Evolutionary conservation across 2,888 invertebrate species (phyloP).

Genomic region (Cabera pusaria): DNA sequence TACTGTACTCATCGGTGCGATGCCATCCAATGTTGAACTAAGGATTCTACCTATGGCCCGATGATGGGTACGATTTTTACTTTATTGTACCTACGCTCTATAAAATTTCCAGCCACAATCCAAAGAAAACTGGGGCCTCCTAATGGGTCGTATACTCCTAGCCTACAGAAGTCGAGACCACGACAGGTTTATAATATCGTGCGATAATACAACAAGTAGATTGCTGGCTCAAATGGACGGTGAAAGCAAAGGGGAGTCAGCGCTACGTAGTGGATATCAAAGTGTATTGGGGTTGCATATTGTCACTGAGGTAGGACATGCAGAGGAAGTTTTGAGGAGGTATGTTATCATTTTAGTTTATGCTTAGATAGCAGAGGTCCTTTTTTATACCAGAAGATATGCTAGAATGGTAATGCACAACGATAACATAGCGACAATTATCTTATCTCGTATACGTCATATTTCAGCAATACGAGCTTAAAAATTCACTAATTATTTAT

Average conservation of each 20-base stretch:
- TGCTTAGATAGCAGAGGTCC: no score
- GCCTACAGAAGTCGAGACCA: slow-evolving; percentile 75
- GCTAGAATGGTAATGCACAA: no score
- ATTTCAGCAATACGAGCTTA: no score
- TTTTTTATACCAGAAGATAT: no score
- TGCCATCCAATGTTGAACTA: no score
- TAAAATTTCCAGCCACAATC: slow-evolving; percentile 63
- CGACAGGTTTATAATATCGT: slow-evolving; percentile 55
- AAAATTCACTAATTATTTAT: no score
- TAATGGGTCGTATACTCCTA: slow-evolving; percentile 88
- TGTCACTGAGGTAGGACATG: slow-evolving; percentile 65
- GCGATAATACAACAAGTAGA: slow-evolving; percentile 61
- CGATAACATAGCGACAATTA: no score
- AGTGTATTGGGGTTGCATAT: slow-evolving; percentile 73
- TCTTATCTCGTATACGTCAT: no score
- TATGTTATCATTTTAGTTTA: slow-evolving; percentile 34
- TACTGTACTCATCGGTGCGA: no score
- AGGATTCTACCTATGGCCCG: no score
- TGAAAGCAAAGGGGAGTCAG: slow-evolving; percentile 66
- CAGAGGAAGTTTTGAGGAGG: slow-evolving; percentile 61
- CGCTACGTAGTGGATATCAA: slow-evolving; percentile 69
- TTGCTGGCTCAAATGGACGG: slow-evolving; percentile 65
- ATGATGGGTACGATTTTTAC: no score
- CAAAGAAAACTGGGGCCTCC: slow-evolving; percentile 88
- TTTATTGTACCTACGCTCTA: no score